Evolutionary conservation across 1,140 invertebrate genomes (phyloP).

Genomic region (Hormaphis cornu): DNA sequence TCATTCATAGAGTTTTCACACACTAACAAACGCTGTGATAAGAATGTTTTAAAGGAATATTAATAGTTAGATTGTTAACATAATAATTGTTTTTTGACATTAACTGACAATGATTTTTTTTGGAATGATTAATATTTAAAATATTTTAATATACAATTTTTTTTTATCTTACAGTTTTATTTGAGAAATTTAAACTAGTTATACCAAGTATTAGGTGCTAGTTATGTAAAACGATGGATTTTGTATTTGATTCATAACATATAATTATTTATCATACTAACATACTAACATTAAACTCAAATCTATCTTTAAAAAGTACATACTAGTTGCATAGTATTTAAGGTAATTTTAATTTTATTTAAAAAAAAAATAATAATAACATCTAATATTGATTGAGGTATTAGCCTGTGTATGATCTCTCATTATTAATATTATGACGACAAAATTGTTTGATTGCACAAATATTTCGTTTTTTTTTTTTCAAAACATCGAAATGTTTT

Average conservation of each 20-base stretch:
- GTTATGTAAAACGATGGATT: not conserved
- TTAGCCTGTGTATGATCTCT: not conserved
- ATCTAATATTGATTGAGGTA: too few relatives aligned
- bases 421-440: not conserved
- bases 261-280: not conserved
- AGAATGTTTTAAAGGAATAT: not conserved
- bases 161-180: not conserved
- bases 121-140: not conserved
- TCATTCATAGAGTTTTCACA: not conserved
- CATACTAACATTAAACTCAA: not conserved
- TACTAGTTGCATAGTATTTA: not conserved
- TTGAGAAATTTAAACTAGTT: not conserved
- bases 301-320: not conserved
- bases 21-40: not conserved
- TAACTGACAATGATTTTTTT: not conserved
- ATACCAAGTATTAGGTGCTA: not conserved
- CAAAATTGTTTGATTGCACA: not conserved
- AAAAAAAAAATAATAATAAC: not conserved
- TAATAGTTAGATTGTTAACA: not conserved
- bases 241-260: not conserved
- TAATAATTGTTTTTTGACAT: not conserved
- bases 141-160: slow-evolving; percentile 1
- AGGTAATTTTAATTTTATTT: not conserved
- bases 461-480: not conserved
- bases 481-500: not conserved